These are phyloP conservation scores for Nowickia ferox DNA, from an alignment of 2,888 invertebrate species.

Conservation along the genomic window DNA sequence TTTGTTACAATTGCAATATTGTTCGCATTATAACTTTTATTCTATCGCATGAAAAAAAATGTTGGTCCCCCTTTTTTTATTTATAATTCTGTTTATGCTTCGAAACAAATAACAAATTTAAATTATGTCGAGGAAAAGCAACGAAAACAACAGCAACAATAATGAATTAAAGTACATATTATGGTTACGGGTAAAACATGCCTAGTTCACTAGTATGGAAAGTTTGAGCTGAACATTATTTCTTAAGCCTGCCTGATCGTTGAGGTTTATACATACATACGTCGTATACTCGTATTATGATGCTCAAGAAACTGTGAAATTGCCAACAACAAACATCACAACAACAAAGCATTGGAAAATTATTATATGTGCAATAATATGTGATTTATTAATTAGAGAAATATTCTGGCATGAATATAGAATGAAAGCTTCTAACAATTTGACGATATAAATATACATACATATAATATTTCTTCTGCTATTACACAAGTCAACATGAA, in stretches of 20 bases:
- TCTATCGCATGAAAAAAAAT: constrained; percentile 23
- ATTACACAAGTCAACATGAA: not conserved
- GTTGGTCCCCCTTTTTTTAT: constrained; percentile 51
- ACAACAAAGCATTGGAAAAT: constrained; percentile 50
- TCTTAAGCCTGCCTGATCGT: constrained; percentile 55
- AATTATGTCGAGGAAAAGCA: constrained; percentile 45
- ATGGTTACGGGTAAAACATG: constrained; percentile 66
- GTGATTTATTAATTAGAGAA: constrained; percentile 45
- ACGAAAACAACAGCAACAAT: not conserved
- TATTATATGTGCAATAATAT: constrained; percentile 6
- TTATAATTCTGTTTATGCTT: constrained; percentile 34
- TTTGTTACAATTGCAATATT: constrained; percentile 61
- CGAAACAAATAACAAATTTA: constrained; percentile 46
- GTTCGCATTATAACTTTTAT: constrained; percentile 32
- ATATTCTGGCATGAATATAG: not conserved
- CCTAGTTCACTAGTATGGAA: constrained; percentile 68
- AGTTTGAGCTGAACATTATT: constrained; percentile 52
- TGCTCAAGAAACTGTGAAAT: constrained; percentile 71
- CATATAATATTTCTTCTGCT: no score
- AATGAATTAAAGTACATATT: constrained; percentile 36
- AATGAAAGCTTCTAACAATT: no score
- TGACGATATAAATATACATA: no score
- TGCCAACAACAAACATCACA: constrained; percentile 49
- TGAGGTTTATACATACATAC: constrained; percentile 10
- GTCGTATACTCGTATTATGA: no score